Percentiles rank a stretch among this genome's conserved stretches.
Evolutionary conservation across 2,113 vertebrate species (phyloP).

Genomic region (Trichomycterus rosablanca): DNA sequence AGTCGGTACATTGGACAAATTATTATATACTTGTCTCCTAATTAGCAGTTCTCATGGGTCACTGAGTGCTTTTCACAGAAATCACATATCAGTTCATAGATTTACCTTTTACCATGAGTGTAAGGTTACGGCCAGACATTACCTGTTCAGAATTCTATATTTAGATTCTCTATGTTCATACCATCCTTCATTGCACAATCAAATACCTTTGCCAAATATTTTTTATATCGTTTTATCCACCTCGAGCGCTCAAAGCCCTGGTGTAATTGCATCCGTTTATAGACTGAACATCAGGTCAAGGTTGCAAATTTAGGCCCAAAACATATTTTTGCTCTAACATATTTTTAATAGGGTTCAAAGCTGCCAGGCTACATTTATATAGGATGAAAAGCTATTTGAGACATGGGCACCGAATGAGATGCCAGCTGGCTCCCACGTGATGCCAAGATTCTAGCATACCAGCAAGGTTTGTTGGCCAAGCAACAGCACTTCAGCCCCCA

Average conservation of each 20-base stretch:
- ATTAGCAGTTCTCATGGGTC: background rate
- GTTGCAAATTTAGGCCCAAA: conserved; percentile 26
- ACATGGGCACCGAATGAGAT: conserved; percentile 31
- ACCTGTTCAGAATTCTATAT: background rate
- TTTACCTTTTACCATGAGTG: too few relatives aligned
- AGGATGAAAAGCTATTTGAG: conserved; percentile 36
- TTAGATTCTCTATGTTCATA: background rate
- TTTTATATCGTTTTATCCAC: conserved; percentile 4
- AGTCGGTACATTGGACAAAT: background rate
- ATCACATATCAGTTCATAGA: too few relatives aligned
- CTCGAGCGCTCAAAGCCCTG: conserved; percentile 19
- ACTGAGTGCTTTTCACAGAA: background rate
- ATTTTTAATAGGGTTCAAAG: conserved; percentile 38
- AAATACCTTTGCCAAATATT: conserved; percentile 10
- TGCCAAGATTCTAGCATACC: conserved; percentile 30
- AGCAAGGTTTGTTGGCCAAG: conserved; percentile 30
- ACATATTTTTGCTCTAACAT: conserved; percentile 24
- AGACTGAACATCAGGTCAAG: conserved; percentile 26
- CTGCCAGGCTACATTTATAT: conserved; percentile 35
- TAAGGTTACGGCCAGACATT: too few relatives aligned
- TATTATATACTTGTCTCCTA: background rate
- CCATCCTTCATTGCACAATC: background rate
- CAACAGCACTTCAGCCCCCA: conserved; percentile 3
- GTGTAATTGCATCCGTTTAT: conserved; percentile 38
- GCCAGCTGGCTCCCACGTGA: conserved; percentile 41